These are phyloP conservation scores for Gambusia affinis DNA, from an alignment of 2,113 vertebrate species.

Conservation along the genomic window DNA sequence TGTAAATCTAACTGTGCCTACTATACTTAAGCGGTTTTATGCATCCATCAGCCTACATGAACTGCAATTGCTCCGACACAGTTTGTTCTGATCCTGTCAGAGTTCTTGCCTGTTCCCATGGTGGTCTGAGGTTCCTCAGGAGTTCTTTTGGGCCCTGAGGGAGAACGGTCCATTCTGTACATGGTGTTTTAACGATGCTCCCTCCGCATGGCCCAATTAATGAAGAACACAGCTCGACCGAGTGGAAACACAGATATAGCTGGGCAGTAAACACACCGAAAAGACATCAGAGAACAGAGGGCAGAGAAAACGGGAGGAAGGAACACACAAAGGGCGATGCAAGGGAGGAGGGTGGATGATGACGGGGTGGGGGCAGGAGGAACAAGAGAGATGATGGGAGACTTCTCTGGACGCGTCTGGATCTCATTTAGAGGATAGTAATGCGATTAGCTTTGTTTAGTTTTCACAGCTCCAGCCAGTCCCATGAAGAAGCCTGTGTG, in stretches of 20 bases:
- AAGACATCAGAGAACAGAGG: conserved; percentile 27
- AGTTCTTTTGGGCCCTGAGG: conserved; percentile 15
- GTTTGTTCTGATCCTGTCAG: conserved; percentile 9
- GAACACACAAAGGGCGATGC: conserved; percentile 1
- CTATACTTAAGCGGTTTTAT: background rate
- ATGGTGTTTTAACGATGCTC: conserved; percentile 34
- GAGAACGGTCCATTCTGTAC: conserved; percentile 16
- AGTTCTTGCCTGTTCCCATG: conserved; percentile 4
- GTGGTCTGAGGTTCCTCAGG: conserved; percentile 36
- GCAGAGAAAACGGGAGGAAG: background rate
- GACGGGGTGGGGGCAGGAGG: background rate
- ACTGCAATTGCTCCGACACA: background rate
- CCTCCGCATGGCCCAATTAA: conserved; percentile 47
- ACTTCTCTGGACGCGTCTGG: conserved; percentile 68
- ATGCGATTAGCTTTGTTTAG: conserved; percentile 84
- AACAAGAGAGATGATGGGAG: conserved; percentile 27
- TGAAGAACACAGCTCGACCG: conserved; percentile 44
- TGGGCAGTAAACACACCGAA: conserved; percentile 42
- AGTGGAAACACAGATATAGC: conserved; percentile 46
- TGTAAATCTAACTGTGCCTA: background rate
- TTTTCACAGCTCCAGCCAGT: conserved; percentile 80
- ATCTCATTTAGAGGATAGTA: conserved; percentile 80
- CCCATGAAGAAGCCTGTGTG: conserved; percentile 56
- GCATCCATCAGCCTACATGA: background rate
- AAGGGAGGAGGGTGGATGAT: background rate